Base-by-base conservation (phyloP, 2,888 invertebrate genomes). In the Halictus quadricinctus region DNA sequence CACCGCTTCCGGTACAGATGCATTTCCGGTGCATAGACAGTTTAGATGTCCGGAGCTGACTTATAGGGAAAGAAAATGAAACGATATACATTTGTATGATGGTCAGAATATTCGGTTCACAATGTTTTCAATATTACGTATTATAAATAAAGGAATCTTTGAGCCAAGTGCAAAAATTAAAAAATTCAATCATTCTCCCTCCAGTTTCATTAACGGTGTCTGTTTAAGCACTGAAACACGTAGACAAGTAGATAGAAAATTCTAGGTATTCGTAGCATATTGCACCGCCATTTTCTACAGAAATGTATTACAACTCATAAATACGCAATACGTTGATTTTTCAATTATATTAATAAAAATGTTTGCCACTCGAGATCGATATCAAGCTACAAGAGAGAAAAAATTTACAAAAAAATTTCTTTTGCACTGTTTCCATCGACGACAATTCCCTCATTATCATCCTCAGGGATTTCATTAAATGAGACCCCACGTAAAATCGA, bases 401-500 rank as follows among this genome's bases (percentile, higher is more conserved):
- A 43, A 36, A 81, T 74, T 18, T 73, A 78, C 64, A 84, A 81
- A 82, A 29, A 78, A 2, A 72, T 36, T 46, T 66, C 72, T 21
- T 81, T 81, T 60, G 77, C 69, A 81, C 72, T 66, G 69, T 70
- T 78, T 66, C 60, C 72, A 75, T 82, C 29, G 46, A 79, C 79
- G 48, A 79, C 75, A 75, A 70, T 78, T 64, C n/a, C 69, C 69
- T 41, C 54, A 72, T 72, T 21, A 15, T 64, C 46, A 84, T 50
- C 18, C 21, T 21, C 21, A 6, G 50, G 15, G 46, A 77, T 77
- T 74, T 50, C 70, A 81, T 84, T 75, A 54, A 43, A 84, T 81
- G 73, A 84, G 73, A 81, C 36, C 83, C 36, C 41, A 21, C 21
- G 60, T 81, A 84, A 81, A 81, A 78, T 78, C 60, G 70, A 78